Percentiles rank a stretch among this genome's conserved stretches.
Evolutionary conservation across 2,113 vertebrate genomes (phyloP).

Genomic region (Triplophysa rosa): DNA sequence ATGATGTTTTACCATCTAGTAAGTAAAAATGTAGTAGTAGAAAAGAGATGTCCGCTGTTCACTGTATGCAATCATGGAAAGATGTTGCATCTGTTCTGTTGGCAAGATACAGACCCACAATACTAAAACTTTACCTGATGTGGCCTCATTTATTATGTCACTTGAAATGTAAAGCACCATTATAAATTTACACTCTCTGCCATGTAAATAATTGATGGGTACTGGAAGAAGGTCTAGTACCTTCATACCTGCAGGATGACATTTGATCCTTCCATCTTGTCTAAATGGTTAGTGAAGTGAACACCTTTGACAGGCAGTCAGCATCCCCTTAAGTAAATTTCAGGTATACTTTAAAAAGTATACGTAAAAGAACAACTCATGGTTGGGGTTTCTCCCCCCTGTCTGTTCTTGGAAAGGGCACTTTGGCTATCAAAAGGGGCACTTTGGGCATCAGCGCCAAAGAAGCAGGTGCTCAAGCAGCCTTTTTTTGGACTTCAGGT

Average conservation of each 20-base stretch:
- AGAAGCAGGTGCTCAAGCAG: too few relatives aligned
- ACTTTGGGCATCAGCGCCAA: too few relatives aligned
- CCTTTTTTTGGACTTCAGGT: too few relatives aligned
- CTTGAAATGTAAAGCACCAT: constrained; percentile 21
- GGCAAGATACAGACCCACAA: not conserved
- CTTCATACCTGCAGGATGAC: constrained; percentile 5
- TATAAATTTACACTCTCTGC: constrained; percentile 23
- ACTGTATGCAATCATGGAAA: constrained; percentile 2
- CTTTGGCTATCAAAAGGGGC: too few relatives aligned
- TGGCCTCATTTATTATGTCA: constrained; percentile 13
- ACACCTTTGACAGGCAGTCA: not conserved
- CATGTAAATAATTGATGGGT: constrained; percentile 25
- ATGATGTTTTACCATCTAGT: too few relatives aligned
- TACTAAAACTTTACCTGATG: not conserved
- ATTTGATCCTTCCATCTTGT: constrained; percentile 17
- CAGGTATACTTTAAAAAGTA: too few relatives aligned
- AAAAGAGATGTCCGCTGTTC: not conserved
- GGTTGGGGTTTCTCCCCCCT: too few relatives aligned
- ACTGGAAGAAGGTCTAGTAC: not conserved
- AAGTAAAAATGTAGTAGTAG: too few relatives aligned
- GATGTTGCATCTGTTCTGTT: not conserved
- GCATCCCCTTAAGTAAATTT: not conserved
- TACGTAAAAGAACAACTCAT: too few relatives aligned
- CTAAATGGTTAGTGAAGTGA: constrained; percentile 21
- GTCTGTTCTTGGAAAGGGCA: too few relatives aligned